Base-by-base conservation (phyloP, 2,797 vertebrate species). In the Microctenopoma stevenorrisi region DNA sequence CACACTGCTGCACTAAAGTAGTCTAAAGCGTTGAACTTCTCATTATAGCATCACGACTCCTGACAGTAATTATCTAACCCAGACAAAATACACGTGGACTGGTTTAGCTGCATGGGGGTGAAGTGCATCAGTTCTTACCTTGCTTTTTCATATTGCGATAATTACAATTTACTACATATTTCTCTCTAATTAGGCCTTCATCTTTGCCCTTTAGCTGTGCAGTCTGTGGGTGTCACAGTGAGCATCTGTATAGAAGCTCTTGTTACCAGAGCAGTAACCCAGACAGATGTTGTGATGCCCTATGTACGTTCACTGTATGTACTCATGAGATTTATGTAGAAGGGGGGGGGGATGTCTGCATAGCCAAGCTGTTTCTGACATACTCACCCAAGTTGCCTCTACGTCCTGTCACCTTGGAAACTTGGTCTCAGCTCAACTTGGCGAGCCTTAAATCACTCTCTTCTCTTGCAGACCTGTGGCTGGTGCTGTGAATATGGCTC, bases 331-430 rank as follows among this genome's bases (percentile, higher is more conserved):
- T 69, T 75, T 74, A 49, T 61, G 25, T 46, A 37, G 63, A 35
- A 55, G 50, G 22, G n/a, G 58, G 60, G 50, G 43, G 56, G 44
- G 58, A 58, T 30, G 13, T 56, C 37, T 37, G 52, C 42, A 66
- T 70, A 81, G 76, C 43, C 85, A 73, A 83, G 75, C 78, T 81
- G 78, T 76, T 84, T 47, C 56, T 66, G 68, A 72, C 81, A 86
- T 76, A 92, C 93, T 93, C 85, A 94, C 93, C 74, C 68, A 67
- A 65, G 74, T 84, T 64, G 68, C 54, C 11, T 79, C 69, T 72
- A 51, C n/a, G 8, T 69, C 68, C 78, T 43, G 81, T 92, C 84
- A 89, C 92, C 88, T 82, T 83, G 89, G 88, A 91, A 90, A 90
- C 90, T 76, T 79, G 79, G 81, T 80, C 83, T 86, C 70, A 57